Percentiles rank a stretch among this genome's conserved stretches.
phyloP scores from a whole-genome alignment of 2,113 vertebrate genomes.

The Proteles cristata region DNA sequence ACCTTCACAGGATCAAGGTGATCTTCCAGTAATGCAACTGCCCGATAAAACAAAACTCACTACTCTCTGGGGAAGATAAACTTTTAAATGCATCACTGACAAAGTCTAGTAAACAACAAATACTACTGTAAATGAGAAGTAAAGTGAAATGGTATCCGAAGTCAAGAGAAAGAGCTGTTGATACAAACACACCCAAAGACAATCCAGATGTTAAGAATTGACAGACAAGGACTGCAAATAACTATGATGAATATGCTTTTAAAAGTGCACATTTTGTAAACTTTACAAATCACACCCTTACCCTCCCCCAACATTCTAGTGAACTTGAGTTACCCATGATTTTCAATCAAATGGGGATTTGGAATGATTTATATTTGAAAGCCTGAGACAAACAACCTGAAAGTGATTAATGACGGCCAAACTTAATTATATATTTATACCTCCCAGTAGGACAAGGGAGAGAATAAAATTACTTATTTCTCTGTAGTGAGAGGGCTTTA shows the following conservation, averaged over 20 bases:
- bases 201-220: background rate
- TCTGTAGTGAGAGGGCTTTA: constrained; percentile 57
- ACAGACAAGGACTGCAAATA: background rate
- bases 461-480: constrained; percentile 62
- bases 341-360: constrained; percentile 78
- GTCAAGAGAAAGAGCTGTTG: background rate
- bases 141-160: background rate
- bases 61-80: background rate
- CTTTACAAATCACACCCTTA: background rate
- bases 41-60: background rate
- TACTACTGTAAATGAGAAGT: background rate
- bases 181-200: background rate
- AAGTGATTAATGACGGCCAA: constrained; percentile 71
- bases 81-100: background rate
- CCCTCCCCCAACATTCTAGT: background rate
- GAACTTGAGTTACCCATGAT: background rate
- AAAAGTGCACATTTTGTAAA: background rate
- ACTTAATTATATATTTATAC: constrained; percentile 74
- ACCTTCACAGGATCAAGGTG: background rate
- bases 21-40: background rate
- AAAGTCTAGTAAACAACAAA: background rate
- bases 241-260: background rate
- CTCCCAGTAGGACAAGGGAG: constrained; percentile 67
- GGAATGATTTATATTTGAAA: constrained; percentile 57
- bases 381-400: constrained; percentile 58